Evolutionary conservation across 92 coral and sea anemone genomes (phyloP), one percentile per base, ranked within the genome.

Genomic region (Zoanthus sociatus): DNA sequence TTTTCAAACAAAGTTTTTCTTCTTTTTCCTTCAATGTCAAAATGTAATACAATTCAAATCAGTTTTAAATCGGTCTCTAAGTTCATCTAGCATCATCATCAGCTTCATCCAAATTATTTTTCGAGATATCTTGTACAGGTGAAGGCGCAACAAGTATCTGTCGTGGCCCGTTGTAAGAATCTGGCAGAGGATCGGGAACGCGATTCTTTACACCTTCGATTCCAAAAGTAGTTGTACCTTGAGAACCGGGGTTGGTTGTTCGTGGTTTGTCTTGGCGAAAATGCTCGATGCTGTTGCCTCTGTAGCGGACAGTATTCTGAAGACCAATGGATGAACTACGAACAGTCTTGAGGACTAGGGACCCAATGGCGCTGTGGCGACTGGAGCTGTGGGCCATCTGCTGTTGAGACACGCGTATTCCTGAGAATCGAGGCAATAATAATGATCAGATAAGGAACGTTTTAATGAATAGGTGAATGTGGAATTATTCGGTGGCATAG

Each of bases 331-430:
- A 63, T 6, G 85, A 45, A 63, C 85, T 81, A 6, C 63, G 85
- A 20, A 81, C 48, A 31, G 85, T 81, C 15, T 81, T 64, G 75
- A 81, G 66, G 21, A 66, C 85, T 9, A 81, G 60, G 9, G 85
- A 16, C 13, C 85, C 85, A 11, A 81, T 47, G 26, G 85, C 46
- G 26, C 85, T 81, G 60, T 66, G 61, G 11, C 85, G 73, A 50
- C 85, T 81, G 14, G 20, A 44, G 46, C 75, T 81, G 8, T 81
- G 85, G 6, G 85, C 75, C 85, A 81, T 81, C 60, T 81, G 85
- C 15, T 64, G 85, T 61, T 66, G 74, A 20, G 85, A 81, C 11
- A 81, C 85, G n/a, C 85, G 85, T 15, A 81, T 81, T 66, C 85
- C 85, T 81, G 67, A 54, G 13, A 77, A 54, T 9, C 15, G 42